These are phyloP conservation scores for Diphyllodes magnificus DNA, from an alignment of 2,113 vertebrate genomes.

Conservation along the genomic window DNA sequence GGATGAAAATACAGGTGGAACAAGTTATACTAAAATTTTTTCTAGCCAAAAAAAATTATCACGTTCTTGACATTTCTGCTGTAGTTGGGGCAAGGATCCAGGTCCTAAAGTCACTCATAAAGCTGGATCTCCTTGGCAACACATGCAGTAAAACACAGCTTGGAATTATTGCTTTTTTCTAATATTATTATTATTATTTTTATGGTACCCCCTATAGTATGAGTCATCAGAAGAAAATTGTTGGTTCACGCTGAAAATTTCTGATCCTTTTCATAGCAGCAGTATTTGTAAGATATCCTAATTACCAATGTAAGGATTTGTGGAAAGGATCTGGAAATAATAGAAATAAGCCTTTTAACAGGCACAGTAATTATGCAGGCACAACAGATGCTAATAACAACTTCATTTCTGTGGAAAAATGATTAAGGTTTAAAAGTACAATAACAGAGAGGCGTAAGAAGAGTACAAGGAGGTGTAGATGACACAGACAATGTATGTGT, in stretches of 20 bases:
- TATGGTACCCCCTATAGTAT: background rate
- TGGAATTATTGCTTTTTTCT: background rate
- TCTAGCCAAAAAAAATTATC: background rate
- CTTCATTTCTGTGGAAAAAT: slow-evolving; percentile 44
- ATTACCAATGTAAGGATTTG: slow-evolving; percentile 30
- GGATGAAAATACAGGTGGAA: background rate
- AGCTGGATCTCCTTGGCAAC: slow-evolving; percentile 12
- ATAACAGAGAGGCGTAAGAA: background rate
- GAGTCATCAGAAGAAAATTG: background rate
- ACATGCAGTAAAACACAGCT: background rate
- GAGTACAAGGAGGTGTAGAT: background rate
- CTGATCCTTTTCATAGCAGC: background rate
- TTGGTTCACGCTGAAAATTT: background rate
- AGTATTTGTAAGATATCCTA: background rate
- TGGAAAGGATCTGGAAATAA: slow-evolving; percentile 13
- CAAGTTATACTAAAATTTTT: fast-evolving
- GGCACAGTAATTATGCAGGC: slow-evolving; percentile 32
- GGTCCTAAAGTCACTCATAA: background rate
- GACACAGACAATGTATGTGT: background rate
- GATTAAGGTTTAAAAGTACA: slow-evolving; percentile 39
- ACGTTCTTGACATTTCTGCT: background rate
- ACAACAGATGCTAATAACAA: slow-evolving; percentile 59
- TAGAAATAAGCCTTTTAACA: slow-evolving; percentile 47
- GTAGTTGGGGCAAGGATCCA: background rate
- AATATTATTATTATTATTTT: background rate